Percentiles rank a stretch among this genome's conserved stretches.
phyloP scores from a whole-genome alignment of 37 sponge, comb jelly and placozoan species.

The Chondrilla cf. caribensis region DNA sequence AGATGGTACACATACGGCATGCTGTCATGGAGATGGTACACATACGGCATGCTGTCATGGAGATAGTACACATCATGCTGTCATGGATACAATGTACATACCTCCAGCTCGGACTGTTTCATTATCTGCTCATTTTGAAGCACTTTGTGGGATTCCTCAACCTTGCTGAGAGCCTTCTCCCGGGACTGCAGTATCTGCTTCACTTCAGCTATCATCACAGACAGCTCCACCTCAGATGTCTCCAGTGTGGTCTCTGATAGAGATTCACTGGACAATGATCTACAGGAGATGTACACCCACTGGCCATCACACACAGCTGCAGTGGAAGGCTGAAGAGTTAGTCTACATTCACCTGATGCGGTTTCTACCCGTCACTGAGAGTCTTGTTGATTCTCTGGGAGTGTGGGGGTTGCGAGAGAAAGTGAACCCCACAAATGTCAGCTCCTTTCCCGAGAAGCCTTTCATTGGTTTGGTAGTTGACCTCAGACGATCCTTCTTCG shows the following conservation, averaged over 20 bases:
- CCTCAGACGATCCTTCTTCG: constrained; percentile 5
- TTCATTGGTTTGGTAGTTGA: neutral
- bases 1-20: too few species aligned
- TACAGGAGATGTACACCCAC: neutral
- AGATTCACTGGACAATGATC: neutral
- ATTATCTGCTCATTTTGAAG: constrained; percentile 12
- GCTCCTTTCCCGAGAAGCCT: constrained; percentile 56
- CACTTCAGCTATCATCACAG: constrained; percentile 16
- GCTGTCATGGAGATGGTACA: too few species aligned
- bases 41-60: too few species aligned
- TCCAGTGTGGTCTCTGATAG: neutral
- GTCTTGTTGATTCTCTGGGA: too few species aligned
- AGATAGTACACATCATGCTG: too few species aligned
- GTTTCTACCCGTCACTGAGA: neutral
- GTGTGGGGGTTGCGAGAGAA: constrained; percentile 35
- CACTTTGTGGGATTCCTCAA: constrained; percentile 12
- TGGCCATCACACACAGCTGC: neutral
- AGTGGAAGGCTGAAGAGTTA: too few species aligned
- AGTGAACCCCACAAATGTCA: constrained; percentile 94
- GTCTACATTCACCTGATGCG: neutral
- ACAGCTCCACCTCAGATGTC: constrained; percentile 22
- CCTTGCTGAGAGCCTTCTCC: constrained; percentile 5
- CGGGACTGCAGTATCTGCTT: constrained; percentile 7
- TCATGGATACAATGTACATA: too few species aligned
- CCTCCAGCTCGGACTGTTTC: constrained; percentile 29